Percentiles rank a stretch among this genome's conserved stretches.
phyloP scores from a whole-genome alignment of 2,888 invertebrate genomes.

The Ctena decussata region DNA sequence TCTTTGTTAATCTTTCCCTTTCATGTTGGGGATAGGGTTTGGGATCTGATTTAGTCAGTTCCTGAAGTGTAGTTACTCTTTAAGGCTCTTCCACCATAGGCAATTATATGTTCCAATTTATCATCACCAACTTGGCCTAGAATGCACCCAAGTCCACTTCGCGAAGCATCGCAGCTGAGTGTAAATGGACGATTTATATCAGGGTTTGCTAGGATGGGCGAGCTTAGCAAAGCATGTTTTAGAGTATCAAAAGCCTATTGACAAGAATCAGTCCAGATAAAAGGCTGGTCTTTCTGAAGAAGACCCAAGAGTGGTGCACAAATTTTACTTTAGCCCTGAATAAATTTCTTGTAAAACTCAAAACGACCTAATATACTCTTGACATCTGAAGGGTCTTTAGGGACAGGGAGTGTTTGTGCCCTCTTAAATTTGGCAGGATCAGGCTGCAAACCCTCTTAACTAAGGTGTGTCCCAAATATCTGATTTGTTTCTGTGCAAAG shows the following conservation, averaged over 20 bases:
- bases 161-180: background rate
- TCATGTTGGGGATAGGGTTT: too few relatives aligned
- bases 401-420: background rate
- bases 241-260: background rate
- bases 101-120: background rate
- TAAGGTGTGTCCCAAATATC: conserved; percentile 42
- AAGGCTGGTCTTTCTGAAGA: background rate
- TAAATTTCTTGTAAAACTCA: background rate
- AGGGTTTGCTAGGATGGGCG: background rate
- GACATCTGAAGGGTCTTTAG: background rate
- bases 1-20: too few relatives aligned
- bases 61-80: too few relatives aligned
- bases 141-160: background rate
- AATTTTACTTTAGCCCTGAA: background rate
- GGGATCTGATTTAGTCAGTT: too few relatives aligned
- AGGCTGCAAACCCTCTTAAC: background rate
- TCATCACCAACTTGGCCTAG: background rate
- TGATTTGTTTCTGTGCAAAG: conserved; percentile 30
- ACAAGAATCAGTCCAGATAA: background rate
- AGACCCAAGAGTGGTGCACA: background rate
- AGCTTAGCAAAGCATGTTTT: background rate
- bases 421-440: background rate
- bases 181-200: background rate
- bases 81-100: background rate
- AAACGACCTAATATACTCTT: background rate